Evolutionary conservation across 2,797 vertebrate species (phyloP).

Genomic region (Glyptemys insculpta): DNA sequence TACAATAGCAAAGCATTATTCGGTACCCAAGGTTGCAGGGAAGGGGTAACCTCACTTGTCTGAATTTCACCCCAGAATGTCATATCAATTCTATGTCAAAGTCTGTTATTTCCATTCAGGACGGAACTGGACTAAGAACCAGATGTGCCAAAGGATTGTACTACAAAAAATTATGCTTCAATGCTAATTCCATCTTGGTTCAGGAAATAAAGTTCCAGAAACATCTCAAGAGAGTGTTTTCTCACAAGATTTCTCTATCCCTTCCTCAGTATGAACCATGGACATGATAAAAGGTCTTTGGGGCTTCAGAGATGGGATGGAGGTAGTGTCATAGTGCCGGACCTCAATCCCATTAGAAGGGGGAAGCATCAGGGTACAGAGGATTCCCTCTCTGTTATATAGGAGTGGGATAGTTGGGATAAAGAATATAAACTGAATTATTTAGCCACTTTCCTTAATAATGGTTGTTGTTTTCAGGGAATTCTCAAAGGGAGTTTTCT

Average conservation of each 20-base stretch:
- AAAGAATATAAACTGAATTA: background rate
- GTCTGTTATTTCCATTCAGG: slow-evolving; percentile 46
- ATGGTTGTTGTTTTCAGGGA: background rate
- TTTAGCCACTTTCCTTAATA: background rate
- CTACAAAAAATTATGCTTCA: slow-evolving; percentile 43
- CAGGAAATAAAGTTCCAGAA: slow-evolving; percentile 49
- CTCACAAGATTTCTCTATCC: slow-evolving; percentile 6
- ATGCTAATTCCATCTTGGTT: slow-evolving; percentile 21
- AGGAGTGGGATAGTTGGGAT: background rate
- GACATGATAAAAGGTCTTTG: background rate
- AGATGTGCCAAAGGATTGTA: slow-evolving; percentile 59
- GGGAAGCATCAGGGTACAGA: background rate
- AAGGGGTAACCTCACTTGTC: background rate
- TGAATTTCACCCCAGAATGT: background rate
- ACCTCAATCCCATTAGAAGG: background rate
- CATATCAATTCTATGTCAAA: background rate
- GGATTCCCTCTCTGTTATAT: background rate
- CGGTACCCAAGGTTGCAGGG: background rate
- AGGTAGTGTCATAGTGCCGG: background rate
- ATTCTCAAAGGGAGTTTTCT: background rate
- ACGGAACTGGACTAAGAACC: slow-evolving; percentile 48
- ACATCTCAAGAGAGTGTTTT: slow-evolving; percentile 19
- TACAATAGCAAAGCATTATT: background rate
- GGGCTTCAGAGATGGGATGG: background rate
- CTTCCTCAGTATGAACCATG: background rate